Base-by-base conservation (phyloP, 2,113 vertebrate genomes). In the Prunella himalayana region DNA sequence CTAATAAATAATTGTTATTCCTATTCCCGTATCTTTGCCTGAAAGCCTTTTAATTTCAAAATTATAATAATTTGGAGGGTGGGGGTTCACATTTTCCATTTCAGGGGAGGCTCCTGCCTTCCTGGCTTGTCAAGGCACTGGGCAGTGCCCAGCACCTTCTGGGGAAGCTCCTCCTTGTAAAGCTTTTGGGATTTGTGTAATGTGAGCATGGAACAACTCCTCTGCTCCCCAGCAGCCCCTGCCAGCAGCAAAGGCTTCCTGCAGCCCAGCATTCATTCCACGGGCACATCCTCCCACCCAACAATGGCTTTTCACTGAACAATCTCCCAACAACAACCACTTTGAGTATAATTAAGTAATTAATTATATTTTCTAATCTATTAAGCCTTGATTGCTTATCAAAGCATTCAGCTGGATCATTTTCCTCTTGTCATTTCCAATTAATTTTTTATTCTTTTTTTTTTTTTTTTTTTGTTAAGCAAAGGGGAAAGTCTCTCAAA, bases 291-390 rank as follows among this genome's bases (percentile, higher is more conserved):
- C 88, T 94, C 72, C 86, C 50, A 33, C 25, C 66, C 51, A 77
- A 90, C 92, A 96, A 95, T 90, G 85, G 73, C 33, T 97, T 95
- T 94, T 49, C 91, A 80, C 71, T 14, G 50, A 97, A 96, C 84
- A 93, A 77, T 92, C 97, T 75, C 87, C 66, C 95, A 94, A 80
- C 77, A 97, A 94, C 77, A 90, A 86, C 66, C 61, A 86, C 94
- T 97, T 95, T 23, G 70, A 95, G 95, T 80, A 85, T 97, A 97
- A 98, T 98, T 97, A 97, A 96, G 92, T 95, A 97, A 98, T 97
- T 98, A 97, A 98, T 97, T 97, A 94, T 97, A 97, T 97, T 98
- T 98, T 97, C 92, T 97, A 95, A 97, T 97, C 94, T 98, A 97
- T 95, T 97, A 96, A 96, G 85, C 75, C 81, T 97, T 96, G 96